Base-by-base conservation (phyloP, 2,113 vertebrate species). In the Zosterops pallidus region DNA sequence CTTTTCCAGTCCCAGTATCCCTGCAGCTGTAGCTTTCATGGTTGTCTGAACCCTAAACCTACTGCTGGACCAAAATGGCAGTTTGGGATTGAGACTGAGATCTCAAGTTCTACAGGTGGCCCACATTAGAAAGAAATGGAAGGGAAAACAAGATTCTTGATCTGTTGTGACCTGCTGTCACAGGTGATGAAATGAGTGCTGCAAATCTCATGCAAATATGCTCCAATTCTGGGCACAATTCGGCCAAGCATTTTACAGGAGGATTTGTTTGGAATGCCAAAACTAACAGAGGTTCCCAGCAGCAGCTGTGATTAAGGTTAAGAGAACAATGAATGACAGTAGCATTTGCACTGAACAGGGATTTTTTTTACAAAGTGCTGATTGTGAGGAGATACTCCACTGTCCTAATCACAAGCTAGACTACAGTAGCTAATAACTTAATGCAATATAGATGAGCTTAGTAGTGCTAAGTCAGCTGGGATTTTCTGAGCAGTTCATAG, bases 371-470 rank as follows among this genome's bases (percentile, higher is more conserved):
- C 64, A 60, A 70, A 96, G 63, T 56, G 42, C 83, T 95, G 90
- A 86, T 90, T 93, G 89, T 72, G 59, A 93, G 88, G 90, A 95
- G 70, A 37, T 68, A 71, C 89, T 96, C 91, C 68, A 67, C 92
- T 83, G 57, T 94, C 86, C 86, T 97, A 94, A 97, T 97, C 95
- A 91, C 77, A 76, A 96, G 26, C 76, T 83, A 92, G 86, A 91
- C 91, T 56, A 71, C 41, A 87, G 86, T 69, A 77, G 89, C 94
- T 95, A 95, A 91, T 96, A 97, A 70, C 69, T 88, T 92, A 95
- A 95, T 96, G 94, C 89, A 94, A 96, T 96, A 95, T 96, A 94
- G 92, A 97, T 96, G 90, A 89, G 68, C 93, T 97, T 97, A 96
- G 97, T 93, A 96, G 94, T 18, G 6, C 67, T 88, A 57, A 57